phyloP scores from a whole-genome alignment of 2,888 invertebrate species.

The Trichopria drosophilae region DNA sequence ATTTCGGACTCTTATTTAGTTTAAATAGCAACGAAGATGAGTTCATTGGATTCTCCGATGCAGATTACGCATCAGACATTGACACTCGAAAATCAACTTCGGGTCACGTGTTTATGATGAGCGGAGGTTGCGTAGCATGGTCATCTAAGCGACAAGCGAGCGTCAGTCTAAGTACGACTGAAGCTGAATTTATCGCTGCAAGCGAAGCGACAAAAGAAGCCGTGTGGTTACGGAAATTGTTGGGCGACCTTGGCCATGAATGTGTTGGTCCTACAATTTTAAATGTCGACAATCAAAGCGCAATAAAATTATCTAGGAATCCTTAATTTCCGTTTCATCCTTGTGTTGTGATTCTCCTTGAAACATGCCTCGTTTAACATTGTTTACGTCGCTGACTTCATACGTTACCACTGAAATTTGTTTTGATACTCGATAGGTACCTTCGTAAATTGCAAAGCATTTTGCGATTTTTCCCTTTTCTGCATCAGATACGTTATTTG shows the following conservation, averaged over 20 bases:
- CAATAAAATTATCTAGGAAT: too few relatives aligned
- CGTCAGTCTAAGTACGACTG: conserved; percentile 38
- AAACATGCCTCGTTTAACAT: too few relatives aligned
- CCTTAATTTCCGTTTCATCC: conserved; percentile 4
- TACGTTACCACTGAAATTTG: too few relatives aligned
- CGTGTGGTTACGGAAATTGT: conserved; percentile 36
- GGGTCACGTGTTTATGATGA: conserved; percentile 35
- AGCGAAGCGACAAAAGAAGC: conserved; percentile 37
- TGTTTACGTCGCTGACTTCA: too few relatives aligned
- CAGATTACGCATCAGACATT: conserved; percentile 35
- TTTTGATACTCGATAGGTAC: too few relatives aligned
- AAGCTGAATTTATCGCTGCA: conserved; percentile 44
- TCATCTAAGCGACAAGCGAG: conserved; percentile 30
- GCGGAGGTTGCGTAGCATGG: conserved; percentile 34
- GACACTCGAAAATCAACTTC: conserved; percentile 36
- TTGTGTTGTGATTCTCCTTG: too few relatives aligned
- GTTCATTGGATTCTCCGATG: too few relatives aligned
- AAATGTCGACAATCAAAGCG: too few relatives aligned
- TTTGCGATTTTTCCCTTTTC: too few relatives aligned
- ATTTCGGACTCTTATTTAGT: conserved; percentile 23
- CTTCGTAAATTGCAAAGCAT: too few relatives aligned
- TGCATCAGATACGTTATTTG: too few relatives aligned
- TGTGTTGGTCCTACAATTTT: conserved; percentile 19
- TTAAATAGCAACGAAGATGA: conserved; percentile 6
- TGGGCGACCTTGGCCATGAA: conserved; percentile 30